These are phyloP conservation scores for Cygnus buccinator DNA, from an alignment of 2,113 vertebrate species.

Conservation along the genomic window DNA sequence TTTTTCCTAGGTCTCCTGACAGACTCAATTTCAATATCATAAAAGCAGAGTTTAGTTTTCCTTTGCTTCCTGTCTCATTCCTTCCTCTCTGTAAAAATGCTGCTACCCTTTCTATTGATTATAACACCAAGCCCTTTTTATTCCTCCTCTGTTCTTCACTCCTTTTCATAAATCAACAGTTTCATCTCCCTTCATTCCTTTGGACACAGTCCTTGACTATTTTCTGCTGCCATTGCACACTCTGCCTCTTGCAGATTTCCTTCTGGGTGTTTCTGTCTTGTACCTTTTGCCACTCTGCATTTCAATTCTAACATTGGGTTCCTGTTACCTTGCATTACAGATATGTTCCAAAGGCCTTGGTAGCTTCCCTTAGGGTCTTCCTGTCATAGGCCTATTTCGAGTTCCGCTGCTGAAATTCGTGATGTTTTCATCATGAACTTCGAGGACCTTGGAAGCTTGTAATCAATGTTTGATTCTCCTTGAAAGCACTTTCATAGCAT, in stretches of 20 bases:
- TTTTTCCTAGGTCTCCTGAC: not conserved
- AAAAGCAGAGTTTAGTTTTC: not conserved
- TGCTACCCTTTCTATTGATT: not conserved
- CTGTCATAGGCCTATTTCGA: not conserved
- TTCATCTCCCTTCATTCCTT: not conserved
- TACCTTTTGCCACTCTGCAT: not conserved
- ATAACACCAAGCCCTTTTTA: not conserved
- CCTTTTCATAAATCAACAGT: not conserved
- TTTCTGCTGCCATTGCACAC: not conserved
- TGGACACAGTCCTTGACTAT: not conserved
- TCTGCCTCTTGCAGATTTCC: not conserved
- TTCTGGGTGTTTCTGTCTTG: not conserved
- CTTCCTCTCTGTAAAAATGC: not conserved
- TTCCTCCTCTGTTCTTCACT: not conserved
- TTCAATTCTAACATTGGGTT: not conserved
- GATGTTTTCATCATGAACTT: not conserved
- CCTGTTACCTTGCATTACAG: not conserved
- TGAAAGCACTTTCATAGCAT: not conserved
- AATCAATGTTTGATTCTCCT: not conserved
- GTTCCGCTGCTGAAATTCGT: not conserved
- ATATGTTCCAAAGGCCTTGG: not conserved
- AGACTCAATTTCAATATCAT: not conserved
- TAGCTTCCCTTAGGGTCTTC: not conserved
- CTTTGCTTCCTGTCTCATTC: not conserved
- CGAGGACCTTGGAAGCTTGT: not conserved